Percentiles rank a stretch among this genome's conserved stretches.
Conservation (phyloP, 2,888 invertebrate species). For the Scaeva pyrastri region DNA sequence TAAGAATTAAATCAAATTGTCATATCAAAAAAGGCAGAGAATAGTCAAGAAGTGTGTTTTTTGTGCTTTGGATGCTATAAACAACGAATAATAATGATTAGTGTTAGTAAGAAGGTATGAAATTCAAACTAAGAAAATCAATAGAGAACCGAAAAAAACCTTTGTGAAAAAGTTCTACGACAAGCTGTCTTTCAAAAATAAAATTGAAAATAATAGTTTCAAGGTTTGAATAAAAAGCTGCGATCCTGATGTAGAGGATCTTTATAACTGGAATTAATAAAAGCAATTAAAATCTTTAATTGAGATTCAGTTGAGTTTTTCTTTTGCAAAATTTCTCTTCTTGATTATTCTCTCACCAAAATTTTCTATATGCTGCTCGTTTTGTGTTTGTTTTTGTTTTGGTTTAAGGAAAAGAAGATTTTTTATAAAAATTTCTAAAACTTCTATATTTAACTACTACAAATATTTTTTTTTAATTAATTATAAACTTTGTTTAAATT, state of each 20-base stretch:
- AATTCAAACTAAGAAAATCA: too few relatives aligned
- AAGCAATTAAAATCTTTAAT: not conserved
- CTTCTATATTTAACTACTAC: conserved; percentile 40
- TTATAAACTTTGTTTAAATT: conserved; percentile 48
- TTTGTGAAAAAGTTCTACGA: too few relatives aligned
- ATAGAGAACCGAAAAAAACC: too few relatives aligned
- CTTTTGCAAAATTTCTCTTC: not conserved
- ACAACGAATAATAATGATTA: too few relatives aligned
- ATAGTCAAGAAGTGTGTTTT: conserved; percentile 2
- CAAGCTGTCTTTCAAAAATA: too few relatives aligned
- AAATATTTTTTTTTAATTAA: conserved; percentile 39
- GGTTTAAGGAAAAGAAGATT: conserved; percentile 5
- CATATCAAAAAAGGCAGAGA: not conserved
- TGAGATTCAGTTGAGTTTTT: not conserved
- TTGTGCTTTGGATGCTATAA: not conserved
- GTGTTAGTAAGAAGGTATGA: too few relatives aligned
- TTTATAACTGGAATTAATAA: too few relatives aligned
- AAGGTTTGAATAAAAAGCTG: too few relatives aligned
- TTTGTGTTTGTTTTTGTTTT: not conserved
- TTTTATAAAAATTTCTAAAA: conserved; percentile 27
- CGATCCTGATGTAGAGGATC: too few relatives aligned
- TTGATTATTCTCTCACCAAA: conserved; percentile 3
- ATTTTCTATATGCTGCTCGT: conserved; percentile 17
- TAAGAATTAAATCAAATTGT: conserved; percentile 21
- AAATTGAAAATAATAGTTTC: too few relatives aligned